These are phyloP conservation scores for Mechanitis mazaeus DNA, from an alignment of 2,888 invertebrate species.

Conservation along the genomic window DNA sequence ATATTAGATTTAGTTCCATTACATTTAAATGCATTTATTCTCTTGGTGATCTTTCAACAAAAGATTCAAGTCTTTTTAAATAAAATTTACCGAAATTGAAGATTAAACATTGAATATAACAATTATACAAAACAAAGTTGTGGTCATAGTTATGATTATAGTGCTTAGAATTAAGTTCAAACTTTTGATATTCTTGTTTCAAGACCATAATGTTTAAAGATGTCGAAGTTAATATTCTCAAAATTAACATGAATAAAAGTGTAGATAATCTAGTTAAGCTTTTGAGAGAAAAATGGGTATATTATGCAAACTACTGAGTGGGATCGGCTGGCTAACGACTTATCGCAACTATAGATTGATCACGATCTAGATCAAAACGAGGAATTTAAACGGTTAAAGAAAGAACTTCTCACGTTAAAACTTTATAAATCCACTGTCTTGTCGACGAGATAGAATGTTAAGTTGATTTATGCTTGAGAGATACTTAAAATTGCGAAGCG, in stretches of 20 bases:
- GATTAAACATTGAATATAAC: no score
- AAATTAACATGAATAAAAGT: slow-evolving; percentile 24
- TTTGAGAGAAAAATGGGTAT: slow-evolving; percentile 18
- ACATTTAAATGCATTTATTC: no score
- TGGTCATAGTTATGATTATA: background rate
- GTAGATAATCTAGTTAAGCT: slow-evolving; percentile 22
- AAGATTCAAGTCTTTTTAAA: no score
- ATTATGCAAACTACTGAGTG: slow-evolving; percentile 27
- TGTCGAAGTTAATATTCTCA: slow-evolving; percentile 22
- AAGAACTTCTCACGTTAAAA: slow-evolving; percentile 62
- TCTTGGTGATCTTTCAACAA: no score
- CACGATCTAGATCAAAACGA: slow-evolving; percentile 36
- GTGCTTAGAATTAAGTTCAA: background rate
- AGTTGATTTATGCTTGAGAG: slow-evolving; percentile 49
- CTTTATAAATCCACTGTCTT: slow-evolving; percentile 57
- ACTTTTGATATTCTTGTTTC: slow-evolving; percentile 16
- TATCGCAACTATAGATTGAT: slow-evolving; percentile 41
- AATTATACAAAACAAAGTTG: no score
- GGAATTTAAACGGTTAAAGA: slow-evolving; percentile 46
- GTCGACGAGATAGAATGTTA: slow-evolving; percentile 47
- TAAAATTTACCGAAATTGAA: no score
- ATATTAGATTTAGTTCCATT: no score
- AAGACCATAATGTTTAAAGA: slow-evolving; percentile 11
- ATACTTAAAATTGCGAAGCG: background rate
- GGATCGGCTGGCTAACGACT: slow-evolving; percentile 25